A percentile compares a stretch with the other conserved stretches of the same genome.
These are phyloP conservation scores for Calliopsis andreniformis DNA, from an alignment of 1,140 invertebrate genomes.

Conservation along the genomic window DNA sequence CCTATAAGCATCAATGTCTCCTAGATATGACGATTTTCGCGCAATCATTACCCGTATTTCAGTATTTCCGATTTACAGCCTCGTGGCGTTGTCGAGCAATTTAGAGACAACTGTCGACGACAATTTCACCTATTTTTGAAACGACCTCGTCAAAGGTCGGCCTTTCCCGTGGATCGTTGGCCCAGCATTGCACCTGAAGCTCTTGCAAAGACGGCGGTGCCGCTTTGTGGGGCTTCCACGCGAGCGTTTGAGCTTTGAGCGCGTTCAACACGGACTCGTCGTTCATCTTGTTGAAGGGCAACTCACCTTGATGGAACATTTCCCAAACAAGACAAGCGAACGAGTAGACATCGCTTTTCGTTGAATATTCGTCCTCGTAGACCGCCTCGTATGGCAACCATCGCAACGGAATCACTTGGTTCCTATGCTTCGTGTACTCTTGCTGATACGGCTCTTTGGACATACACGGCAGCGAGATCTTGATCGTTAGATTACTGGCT, in stretches of 20 bases:
- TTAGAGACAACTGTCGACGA: conserved; percentile 75
- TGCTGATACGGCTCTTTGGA: conserved; percentile 92
- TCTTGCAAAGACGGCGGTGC: conserved; percentile 85
- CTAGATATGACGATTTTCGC: neutral
- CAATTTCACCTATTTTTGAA: conserved; percentile 76
- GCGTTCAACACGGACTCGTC: conserved; percentile 89
- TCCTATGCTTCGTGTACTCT: conserved; percentile 91
- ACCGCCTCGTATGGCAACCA: conserved; percentile 95
- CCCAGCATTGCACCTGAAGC: conserved; percentile 84
- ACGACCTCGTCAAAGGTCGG: conserved; percentile 84
- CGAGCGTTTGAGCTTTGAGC: conserved; percentile 85
- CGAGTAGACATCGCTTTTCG: conserved; percentile 96
- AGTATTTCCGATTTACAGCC: conserved; percentile 53
- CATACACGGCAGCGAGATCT: conserved; percentile 91
- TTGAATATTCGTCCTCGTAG: conserved; percentile 94
- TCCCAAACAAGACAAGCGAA: conserved; percentile 96
- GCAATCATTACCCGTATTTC: conserved; percentile 54
- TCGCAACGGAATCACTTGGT: conserved; percentile 85
- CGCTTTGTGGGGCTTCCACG: conserved; percentile 85
- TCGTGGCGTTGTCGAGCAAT: conserved; percentile 45
- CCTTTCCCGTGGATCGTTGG: conserved; percentile 84
- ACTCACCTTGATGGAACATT: conserved; percentile 91
- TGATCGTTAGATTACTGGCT: conserved; percentile 90
- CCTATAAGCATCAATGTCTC: neutral
- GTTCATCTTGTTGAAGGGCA: conserved; percentile 91